Conservation (phyloP, 1,140 invertebrate species). For the Camponotus pennsylvanicus region DNA sequence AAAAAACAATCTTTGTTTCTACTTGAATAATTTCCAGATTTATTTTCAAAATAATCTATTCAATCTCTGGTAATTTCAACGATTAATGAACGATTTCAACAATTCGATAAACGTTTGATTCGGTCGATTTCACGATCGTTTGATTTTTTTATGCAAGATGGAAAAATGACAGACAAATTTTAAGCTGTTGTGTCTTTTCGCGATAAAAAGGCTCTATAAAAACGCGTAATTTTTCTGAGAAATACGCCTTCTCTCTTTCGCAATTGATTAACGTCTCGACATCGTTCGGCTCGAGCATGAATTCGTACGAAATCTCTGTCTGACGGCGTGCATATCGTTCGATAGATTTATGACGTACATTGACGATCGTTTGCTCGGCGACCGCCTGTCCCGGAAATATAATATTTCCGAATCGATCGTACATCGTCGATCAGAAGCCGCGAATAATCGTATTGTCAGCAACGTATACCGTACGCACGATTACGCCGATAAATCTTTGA, state of each 20-base stretch:
- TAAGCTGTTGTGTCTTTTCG: background rate
- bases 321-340: slow-evolving; percentile 64
- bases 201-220: background rate
- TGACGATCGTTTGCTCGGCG: slow-evolving; percentile 70
- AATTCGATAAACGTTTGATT: background rate
- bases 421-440: slow-evolving; percentile 66
- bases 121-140: background rate
- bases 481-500: slow-evolving; percentile 71
- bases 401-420: slow-evolving; percentile 75
- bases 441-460: slow-evolving; percentile 66
- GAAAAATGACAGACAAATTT: background rate
- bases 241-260: slow-evolving; percentile 15
- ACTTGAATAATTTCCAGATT: background rate
- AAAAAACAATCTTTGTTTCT: background rate
- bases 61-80: slow-evolving; percentile 18
- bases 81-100: background rate
- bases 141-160: background rate
- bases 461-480: slow-evolving; percentile 70
- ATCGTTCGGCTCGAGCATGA: slow-evolving; percentile 35
- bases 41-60: background rate
- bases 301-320: slow-evolving; percentile 63
- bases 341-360: slow-evolving; percentile 72
- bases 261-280: slow-evolving; percentile 42
- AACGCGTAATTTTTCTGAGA: background rate
- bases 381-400: slow-evolving; percentile 66